Base-by-base conservation (phyloP, 1,140 invertebrate species). In the Neodiprion pinetum region DNA sequence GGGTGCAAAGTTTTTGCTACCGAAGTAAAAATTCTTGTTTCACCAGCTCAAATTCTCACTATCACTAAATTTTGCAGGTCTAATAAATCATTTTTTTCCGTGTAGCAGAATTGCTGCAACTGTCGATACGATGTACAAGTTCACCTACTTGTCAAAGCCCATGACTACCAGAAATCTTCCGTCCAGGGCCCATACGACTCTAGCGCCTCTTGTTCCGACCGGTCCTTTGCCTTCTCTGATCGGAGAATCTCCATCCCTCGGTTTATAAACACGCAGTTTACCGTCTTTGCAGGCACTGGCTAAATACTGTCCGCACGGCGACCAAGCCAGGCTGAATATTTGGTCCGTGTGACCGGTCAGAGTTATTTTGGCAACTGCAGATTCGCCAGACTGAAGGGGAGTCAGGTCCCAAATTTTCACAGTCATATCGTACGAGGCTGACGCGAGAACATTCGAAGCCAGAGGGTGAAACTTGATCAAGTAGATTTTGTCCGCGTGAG, bases 301-400 rank as follows among this genome's bases (percentile, higher is more conserved):
- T 66, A 96, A 90, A 81, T 92, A 93, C 9, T 91, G 92, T 1
- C 97, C 97, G 83, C 96, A 96, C 0, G 94, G 94, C 75, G 96
- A 97, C 97, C 97, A 99, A 9, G 95, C 94, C 70, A 96, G 90
- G 75, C 95, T 94, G 77, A 97, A 98, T 84, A 98, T 96, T 90
- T 96, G 95, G 83, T 96, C 95, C 0, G 90, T 92, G 80, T 95
- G 94, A 0, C 94, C 94, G 4, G 87, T 89, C 0, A 95, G 81
- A 1, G 89, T 89, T 17, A 94, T 91, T 28, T 87, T 88, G 0
- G 89, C 88, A 0, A 86, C 83, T 1, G 90, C 89, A 3, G 80
- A 78, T 0, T 89, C 86, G 11, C 80, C 76, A 28, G 82, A 88
- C 10, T 85, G 83, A 48, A 92, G 80, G 1, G 89, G 89, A 9